Conservation (phyloP, 1,140 invertebrate genomes). For the Berghia stephanieae region DNA sequence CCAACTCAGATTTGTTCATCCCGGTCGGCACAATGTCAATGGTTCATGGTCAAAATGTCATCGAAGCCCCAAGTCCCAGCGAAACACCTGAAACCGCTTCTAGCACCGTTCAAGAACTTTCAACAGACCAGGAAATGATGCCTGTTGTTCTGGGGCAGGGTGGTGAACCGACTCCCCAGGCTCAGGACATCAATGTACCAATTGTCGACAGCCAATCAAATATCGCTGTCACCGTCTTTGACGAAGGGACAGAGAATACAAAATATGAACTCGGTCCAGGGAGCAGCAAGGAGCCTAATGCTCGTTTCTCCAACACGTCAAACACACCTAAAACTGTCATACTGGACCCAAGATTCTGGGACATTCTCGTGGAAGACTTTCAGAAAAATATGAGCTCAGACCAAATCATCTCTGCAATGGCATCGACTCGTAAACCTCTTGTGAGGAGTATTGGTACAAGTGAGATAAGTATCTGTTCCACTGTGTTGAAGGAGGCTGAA, state of each 20-base stretch:
- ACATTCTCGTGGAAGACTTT: constrained; percentile 40
- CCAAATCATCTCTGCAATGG: constrained; percentile 37
- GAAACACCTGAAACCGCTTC: constrained; percentile 33
- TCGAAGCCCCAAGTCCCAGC: constrained; percentile 27
- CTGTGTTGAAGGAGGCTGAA: constrained; percentile 38
- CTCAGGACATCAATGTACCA: constrained; percentile 27
- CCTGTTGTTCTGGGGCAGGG: constrained; percentile 14
- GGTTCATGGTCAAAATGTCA: constrained; percentile 25
- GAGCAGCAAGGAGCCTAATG: constrained; percentile 36
- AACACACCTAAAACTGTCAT: constrained; percentile 37
- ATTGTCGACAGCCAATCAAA: constrained; percentile 36
- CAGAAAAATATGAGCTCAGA: constrained; percentile 42
- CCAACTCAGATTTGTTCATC: constrained; percentile 39
- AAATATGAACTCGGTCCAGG: constrained; percentile 37
- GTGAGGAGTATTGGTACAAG: constrained; percentile 38
- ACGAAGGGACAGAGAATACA: constrained; percentile 31
- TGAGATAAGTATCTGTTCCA: constrained; percentile 39
- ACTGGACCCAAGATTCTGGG: constrained; percentile 39
- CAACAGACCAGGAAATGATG: constrained; percentile 30
- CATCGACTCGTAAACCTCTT: constrained; percentile 32
- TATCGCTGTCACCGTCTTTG: constrained; percentile 39
- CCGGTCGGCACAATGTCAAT: constrained; percentile 38
- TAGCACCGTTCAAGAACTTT: constrained; percentile 33
- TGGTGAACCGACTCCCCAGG: background rate
- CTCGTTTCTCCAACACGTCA: constrained; percentile 35